Evolutionary conservation across 1,140 invertebrate species (phyloP).

Genomic region (Sycophila sp.): DNA sequence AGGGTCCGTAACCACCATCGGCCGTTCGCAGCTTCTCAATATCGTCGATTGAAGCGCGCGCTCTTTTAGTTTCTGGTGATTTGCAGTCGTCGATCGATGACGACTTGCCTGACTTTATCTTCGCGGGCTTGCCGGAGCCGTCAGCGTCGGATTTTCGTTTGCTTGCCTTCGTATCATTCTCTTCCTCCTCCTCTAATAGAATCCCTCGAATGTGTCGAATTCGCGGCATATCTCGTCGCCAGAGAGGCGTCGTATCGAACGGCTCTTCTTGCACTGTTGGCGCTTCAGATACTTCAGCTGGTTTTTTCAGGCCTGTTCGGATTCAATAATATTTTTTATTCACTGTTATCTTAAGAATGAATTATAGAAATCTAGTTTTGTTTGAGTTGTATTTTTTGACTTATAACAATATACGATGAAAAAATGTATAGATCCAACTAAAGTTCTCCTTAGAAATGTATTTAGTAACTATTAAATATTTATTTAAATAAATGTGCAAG

Average conservation of each 20-base stretch:
- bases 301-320: constrained; percentile 35
- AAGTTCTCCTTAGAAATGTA: no score
- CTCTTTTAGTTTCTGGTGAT: constrained; percentile 34
- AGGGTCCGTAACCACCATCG: constrained; percentile 51
- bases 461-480: no score
- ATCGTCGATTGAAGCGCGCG: constrained; percentile 11
- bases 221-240: constrained; percentile 68
- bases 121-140: constrained; percentile 41
- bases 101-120: constrained; percentile 46
- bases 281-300: constrained; percentile 41
- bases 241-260: constrained; percentile 71
- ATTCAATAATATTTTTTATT: no score
- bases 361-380: no score
- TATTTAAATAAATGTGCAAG: no score
- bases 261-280: constrained; percentile 50
- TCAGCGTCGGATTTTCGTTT: constrained; percentile 51
- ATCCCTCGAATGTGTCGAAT: constrained; percentile 72
- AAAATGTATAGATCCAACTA: no score
- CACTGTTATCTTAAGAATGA: no score
- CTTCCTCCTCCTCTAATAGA: constrained; percentile 64
- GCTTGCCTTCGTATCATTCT: constrained; percentile 36
- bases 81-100: constrained; percentile 44
- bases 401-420: no score
- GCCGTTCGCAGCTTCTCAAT: constrained; percentile 14
- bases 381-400: no score